phyloP scores from a whole-genome alignment of 2,797 vertebrate genomes.

The Megalops cyprinoides region DNA sequence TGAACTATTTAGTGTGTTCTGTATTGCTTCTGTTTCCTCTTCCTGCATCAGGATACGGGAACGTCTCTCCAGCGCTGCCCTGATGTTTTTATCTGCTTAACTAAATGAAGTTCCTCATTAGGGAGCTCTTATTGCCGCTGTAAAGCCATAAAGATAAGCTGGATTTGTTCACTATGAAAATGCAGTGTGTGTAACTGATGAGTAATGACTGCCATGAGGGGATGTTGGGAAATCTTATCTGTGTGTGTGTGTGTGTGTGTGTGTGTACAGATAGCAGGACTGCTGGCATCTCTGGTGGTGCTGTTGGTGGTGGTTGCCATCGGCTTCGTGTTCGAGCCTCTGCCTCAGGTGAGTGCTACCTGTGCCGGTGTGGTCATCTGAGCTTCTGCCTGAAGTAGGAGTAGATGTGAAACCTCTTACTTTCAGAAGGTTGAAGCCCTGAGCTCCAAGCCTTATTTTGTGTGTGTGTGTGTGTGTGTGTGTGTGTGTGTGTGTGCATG shows the following conservation, averaged over 20 bases:
- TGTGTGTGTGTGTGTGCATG: no score
- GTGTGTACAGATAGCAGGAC: conserved; percentile 86
- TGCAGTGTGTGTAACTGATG: background rate
- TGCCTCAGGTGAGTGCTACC: conserved; percentile 85
- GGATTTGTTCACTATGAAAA: conserved; percentile 7
- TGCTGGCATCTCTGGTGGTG: conserved; percentile 89
- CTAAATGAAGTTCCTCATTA: conserved; percentile 18
- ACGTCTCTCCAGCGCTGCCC: background rate
- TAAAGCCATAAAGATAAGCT: conserved; percentile 42
- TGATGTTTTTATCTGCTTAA: conserved; percentile 1
- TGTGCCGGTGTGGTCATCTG: no score
- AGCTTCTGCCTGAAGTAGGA: no score
- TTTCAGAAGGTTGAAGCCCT: no score
- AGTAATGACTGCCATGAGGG: background rate
- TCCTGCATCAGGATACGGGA: background rate
- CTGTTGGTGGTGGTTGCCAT: conserved; percentile 90
- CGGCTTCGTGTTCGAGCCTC: conserved; percentile 89
- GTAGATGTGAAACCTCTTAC: no score
- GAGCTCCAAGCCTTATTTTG: no score
- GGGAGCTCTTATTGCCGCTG: conserved; percentile 25
- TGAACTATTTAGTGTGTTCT: no score
- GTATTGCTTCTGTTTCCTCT: background rate
- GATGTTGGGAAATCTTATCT: conserved; percentile 34
- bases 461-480: no score
- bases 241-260: conserved; percentile 41